Percentiles rank a stretch among this genome's conserved stretches.
phyloP scores from a whole-genome alignment of 2,888 invertebrate species.

The Phalera bucephala region DNA sequence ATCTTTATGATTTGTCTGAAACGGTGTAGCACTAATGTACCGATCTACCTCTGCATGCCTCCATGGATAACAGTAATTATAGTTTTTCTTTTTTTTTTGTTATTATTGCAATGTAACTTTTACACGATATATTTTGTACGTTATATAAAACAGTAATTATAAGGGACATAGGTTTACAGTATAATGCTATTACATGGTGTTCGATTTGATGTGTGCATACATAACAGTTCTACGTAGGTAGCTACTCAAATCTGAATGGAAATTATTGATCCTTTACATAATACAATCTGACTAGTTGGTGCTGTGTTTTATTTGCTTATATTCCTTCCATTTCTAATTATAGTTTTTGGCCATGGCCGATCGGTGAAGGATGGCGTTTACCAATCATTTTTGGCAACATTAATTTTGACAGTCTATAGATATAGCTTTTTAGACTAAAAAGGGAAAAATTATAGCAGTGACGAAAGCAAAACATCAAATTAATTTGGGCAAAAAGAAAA shows the following conservation, averaged over 20 bases:
- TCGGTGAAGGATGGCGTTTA: too few species aligned
- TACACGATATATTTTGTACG: conserved; percentile 68
- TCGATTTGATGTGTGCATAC: conserved; percentile 50
- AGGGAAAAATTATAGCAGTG: too few species aligned
- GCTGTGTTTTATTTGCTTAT: conserved; percentile 40
- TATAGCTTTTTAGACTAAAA: too few species aligned
- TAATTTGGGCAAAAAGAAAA: too few species aligned
- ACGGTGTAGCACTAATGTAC: conserved; percentile 50
- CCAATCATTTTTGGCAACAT: too few species aligned
- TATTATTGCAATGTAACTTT: conserved; percentile 49
- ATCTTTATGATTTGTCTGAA: conserved; percentile 25
- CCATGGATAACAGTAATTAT: conserved; percentile 64
- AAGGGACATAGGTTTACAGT: conserved; percentile 42
- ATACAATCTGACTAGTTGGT: conserved; percentile 73
- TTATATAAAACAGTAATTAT: conserved; percentile 52
- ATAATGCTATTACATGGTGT: conserved; percentile 40
- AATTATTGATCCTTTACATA: conserved; percentile 60
- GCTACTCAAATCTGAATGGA: conserved; percentile 62
- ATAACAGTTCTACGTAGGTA: conserved; percentile 59
- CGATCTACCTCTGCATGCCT: conserved; percentile 80
- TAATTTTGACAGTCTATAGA: too few species aligned
- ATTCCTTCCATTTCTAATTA: too few species aligned
- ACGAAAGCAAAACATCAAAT: too few species aligned
- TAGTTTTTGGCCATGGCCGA: too few species aligned
- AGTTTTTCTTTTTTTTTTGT: conserved; percentile 63